Percentiles rank a stretch among this genome's conserved stretches.
Evolutionary conservation across 2,113 vertebrate species (phyloP).

Genomic region (Colius striatus): DNA sequence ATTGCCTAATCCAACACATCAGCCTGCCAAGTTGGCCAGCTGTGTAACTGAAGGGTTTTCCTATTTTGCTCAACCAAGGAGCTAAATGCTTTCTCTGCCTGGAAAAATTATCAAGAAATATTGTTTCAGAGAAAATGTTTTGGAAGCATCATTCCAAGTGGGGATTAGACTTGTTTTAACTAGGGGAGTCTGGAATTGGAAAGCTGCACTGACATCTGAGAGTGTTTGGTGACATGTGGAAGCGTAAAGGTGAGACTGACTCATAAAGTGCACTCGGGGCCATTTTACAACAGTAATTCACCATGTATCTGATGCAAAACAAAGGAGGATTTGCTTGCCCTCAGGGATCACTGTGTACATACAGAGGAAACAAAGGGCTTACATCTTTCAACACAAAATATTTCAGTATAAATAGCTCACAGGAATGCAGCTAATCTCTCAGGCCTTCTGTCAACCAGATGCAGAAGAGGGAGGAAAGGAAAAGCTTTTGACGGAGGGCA

Average conservation of each 20-base stretch:
- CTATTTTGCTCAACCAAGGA: background rate
- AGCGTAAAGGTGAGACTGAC: slow-evolving; percentile 40
- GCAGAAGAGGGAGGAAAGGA: background rate
- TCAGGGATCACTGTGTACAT: slow-evolving; percentile 42
- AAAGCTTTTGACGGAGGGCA: background rate
- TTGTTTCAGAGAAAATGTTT: slow-evolving; percentile 26
- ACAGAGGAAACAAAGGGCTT: slow-evolving; percentile 63
- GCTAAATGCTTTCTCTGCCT: background rate
- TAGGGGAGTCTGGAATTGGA: background rate
- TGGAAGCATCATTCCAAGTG: slow-evolving; percentile 16
- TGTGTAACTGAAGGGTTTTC: background rate
- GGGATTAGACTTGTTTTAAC: slow-evolving; percentile 16
- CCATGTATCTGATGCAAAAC: slow-evolving; percentile 39
- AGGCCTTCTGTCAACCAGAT: slow-evolving; percentile 51
- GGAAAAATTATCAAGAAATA: slow-evolving; percentile 33
- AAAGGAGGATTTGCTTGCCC: slow-evolving; percentile 58
- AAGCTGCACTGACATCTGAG: background rate
- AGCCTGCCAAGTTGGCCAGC: background rate
- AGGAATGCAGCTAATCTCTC: slow-evolving; percentile 35
- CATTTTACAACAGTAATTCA: slow-evolving; percentile 24
- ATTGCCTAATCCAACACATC: background rate
- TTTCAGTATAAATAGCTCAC: slow-evolving; percentile 60
- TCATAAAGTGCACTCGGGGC: background rate
- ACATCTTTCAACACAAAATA: slow-evolving; percentile 57
- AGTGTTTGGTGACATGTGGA: slow-evolving; percentile 22